Evolutionary conservation across 1,140 invertebrate species (phyloP), one percentile per base, ranked within the genome.

Genomic region (Solenopsis fugax): DNA sequence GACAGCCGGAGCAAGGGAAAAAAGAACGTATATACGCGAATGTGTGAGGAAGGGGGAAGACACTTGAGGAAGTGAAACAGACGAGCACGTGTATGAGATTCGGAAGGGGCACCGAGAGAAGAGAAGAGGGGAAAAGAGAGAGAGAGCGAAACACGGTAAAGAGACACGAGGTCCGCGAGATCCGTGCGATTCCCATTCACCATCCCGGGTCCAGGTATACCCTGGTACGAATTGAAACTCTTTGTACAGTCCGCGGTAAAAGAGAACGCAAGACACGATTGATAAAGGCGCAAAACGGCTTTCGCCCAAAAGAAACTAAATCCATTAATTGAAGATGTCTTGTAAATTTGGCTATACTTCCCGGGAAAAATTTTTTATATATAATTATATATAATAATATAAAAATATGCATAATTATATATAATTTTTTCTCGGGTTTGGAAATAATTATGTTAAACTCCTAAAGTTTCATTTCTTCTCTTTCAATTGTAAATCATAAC

Each of bases 181-280:
- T 18, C 73, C 76, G 60, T 76, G 60, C 62, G 64, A 87, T 80
- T 90, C 52, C 64, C 77, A 90, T 90, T 90, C 88, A 89, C 75
- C 75, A 85, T 71, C 45, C 78, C 34, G 58, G 62, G 73, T 85
- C 65, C 85, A 81, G 60, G 86, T 89, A 80, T 81, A 72, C 48
- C 37, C 71, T 86, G 76, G 56, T 71, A 90, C 81, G 81, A 54
- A 29, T 85, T 90, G 69, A 76, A 85, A 89, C 60, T 78, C 89
- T 81, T 89, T 18, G 88, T 87, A 90, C 67, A 89, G 85, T 82
- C 73, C 16, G 18, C 16, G n/a, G 60, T n/a, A 69, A 90, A 80
- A 87, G 21, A 45, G n/a, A 41, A 72, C 13, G 0, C 4, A 4
- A 52, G 10, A 21, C 21, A 41, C n/a, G 37, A n/a, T 7, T 37